Evolutionary conservation across 2,888 invertebrate genomes (phyloP), one percentile per base, ranked within the genome.

Genomic region (Syrista parreyssii): DNA sequence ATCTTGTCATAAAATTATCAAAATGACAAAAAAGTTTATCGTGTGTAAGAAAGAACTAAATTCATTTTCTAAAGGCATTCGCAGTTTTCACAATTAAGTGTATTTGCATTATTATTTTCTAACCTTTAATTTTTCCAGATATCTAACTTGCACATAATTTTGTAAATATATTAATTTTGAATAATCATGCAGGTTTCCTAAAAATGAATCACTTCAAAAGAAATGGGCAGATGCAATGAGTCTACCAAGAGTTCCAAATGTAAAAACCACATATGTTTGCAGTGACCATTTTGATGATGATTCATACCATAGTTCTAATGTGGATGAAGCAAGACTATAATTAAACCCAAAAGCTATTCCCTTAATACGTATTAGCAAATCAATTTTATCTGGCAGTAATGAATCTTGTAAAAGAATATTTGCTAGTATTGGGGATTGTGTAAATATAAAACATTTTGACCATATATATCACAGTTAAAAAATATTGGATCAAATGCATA

Each of bases 191-290:
- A 77, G 69, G 31, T 77, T 77, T 74, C 69, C 74, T 1, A 74
- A 77, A 74, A 68, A 77, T 74, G 35, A 55, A 73, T 30, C 36
- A 32, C 12, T 74, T 74, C 33, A n/a, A 69, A 68, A 77, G 69
- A 77, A 77, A 68, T 77, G 74, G 69, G 33, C 74, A 15, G 23
- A 77, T 68, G 35, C 40, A 31, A 15, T 74, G 69, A 68, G 74
- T 12, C 68, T 77, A 74, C 32, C 68, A 74, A 74, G 11, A n/a
- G 0, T 35, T 35, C 68, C 69, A 36, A 77, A 77, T 35, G 68
- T 77, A 23, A 77, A 77, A 74, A 77, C 40, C 36, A 35, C 77
- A 35, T 77, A 73, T 74, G 68, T 77, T 34, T 77, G 77, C 69
- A 77, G 73, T 33, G 69, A 77, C 12, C 74, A 77, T n/a, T 77